A percentile compares a stretch with the other conserved stretches of the same genome.
Evolutionary conservation across 2,888 invertebrate genomes (phyloP).

Genomic region (Dendrolimus houi): DNA sequence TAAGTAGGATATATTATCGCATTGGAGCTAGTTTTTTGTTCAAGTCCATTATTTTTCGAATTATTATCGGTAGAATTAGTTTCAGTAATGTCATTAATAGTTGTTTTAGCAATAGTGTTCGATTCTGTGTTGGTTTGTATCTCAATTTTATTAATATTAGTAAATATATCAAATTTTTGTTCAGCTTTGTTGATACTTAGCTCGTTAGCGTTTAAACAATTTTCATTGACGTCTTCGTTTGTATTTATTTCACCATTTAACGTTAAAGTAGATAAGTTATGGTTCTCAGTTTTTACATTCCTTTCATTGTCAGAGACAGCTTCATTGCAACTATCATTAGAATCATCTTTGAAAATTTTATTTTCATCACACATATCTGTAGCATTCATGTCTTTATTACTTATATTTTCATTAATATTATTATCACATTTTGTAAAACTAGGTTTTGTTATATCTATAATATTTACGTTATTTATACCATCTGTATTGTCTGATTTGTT

Average conservation of each 20-base stretch:
- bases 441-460: constrained; percentile 8
- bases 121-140: no score
- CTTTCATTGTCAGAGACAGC: constrained; percentile 6
- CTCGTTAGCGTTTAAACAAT: background rate
- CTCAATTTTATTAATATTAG: no score
- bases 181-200: no score
- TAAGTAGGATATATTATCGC: no score
- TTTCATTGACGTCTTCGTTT: background rate
- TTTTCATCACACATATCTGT: constrained; percentile 3
- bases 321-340: background rate
- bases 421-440: constrained; percentile 9
- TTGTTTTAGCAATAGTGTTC: no score
- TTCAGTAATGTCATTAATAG: no score
- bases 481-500: constrained; percentile 16
- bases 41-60: no score
- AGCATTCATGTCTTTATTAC: constrained; percentile 7
- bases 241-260: background rate
- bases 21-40: no score
- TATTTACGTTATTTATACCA: constrained; percentile 9
- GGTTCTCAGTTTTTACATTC: constrained; percentile 2
- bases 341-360: background rate
- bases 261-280: background rate
- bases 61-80: no score
- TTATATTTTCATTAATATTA: constrained; percentile 10
- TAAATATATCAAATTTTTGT: no score